Base-by-base conservation (phyloP, 2,888 invertebrate genomes). In the Chaitophorus viminalis region DNA sequence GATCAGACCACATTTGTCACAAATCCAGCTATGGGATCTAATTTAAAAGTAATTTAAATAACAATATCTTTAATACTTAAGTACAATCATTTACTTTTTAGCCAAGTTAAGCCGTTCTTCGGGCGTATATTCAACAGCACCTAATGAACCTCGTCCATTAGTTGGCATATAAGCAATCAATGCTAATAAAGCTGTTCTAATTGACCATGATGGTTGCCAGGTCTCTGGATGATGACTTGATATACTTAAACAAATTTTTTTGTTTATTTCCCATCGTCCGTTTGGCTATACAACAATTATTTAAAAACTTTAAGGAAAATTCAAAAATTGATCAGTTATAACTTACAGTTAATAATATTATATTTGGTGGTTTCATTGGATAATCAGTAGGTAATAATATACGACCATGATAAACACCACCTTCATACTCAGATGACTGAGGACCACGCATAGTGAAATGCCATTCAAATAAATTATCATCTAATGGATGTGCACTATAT, bases 131-230 rank as follows among this genome's bases (percentile, higher is more conserved):
- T 98, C 97, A 36, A 98, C 92, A 3, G 97, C 96, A 11, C 98
- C 98, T 89, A 99, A 96, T 4, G 98, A 97, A 3, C 97, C 97
- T 90, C 95, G 95, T 17, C 96, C 95, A 83, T 96, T 95, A 9
- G 97, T 96, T 0, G 98, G 97, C 97, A 98, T 97, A 91, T 98
- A 98, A 3, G 98, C 97, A 90, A 98, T 97, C 89, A 98, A 93
- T 29, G 98, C 98, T 89, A 98, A 92, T 88, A 98, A 92, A 21
- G 98, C 98, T 84, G 98, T 98, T 89, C 98, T 93, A 90, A 98
- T 97, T 54, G 97, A 98, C 98, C 98, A 98, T 5, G 97, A 97
- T 46, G 98, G 98, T 91, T 97, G 97, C 98, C 98, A 99, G 68
- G 97, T 97, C 92, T 99, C 98, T n/a, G 98, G 98, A 92, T 98